Evolutionary conservation across 2,888 invertebrate genomes (phyloP).

Genomic region (Nymphalis urticae): DNA sequence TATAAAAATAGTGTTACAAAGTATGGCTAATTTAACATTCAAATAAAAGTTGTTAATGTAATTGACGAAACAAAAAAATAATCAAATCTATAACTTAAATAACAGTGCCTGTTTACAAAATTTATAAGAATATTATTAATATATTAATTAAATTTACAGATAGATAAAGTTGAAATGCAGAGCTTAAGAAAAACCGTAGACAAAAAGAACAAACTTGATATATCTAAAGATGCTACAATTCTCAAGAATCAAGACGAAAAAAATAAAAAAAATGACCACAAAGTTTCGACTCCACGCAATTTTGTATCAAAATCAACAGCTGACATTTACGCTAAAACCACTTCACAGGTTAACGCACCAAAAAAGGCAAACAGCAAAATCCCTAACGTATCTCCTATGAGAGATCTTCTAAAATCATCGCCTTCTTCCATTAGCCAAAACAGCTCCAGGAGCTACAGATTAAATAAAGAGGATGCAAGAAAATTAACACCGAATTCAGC

Average conservation of each 20-base stretch:
- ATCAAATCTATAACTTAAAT: too few relatives aligned
- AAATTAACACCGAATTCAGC: constrained; percentile 18
- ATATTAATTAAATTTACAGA: too few relatives aligned
- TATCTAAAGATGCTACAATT: constrained; percentile 50
- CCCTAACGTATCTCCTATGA: constrained; percentile 59
- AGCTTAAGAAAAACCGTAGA: constrained; percentile 45
- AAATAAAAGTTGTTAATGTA: too few relatives aligned
- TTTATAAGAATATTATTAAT: too few relatives aligned
- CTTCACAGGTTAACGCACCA: constrained; percentile 47
- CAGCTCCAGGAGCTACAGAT: constrained; percentile 38
- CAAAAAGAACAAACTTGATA: constrained; percentile 45
- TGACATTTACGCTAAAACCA: constrained; percentile 66
- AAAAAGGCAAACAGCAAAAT: constrained; percentile 50
- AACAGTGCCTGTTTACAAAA: too few relatives aligned
- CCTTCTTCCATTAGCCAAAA: constrained; percentile 55
- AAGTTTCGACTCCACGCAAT: constrained; percentile 57
- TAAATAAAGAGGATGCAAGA: constrained; percentile 20
- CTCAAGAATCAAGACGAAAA: constrained; percentile 55
- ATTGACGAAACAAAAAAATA: too few relatives aligned
- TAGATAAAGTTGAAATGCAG: neutral
- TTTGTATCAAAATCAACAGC: constrained; percentile 58
- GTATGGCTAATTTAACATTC: too few relatives aligned
- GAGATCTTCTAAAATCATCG: constrained; percentile 59
- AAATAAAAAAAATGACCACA: constrained; percentile 50
- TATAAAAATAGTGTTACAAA: too few relatives aligned